Conservation (phyloP, 2,113 vertebrate species). For the Semicossyphus pulcher region DNA sequence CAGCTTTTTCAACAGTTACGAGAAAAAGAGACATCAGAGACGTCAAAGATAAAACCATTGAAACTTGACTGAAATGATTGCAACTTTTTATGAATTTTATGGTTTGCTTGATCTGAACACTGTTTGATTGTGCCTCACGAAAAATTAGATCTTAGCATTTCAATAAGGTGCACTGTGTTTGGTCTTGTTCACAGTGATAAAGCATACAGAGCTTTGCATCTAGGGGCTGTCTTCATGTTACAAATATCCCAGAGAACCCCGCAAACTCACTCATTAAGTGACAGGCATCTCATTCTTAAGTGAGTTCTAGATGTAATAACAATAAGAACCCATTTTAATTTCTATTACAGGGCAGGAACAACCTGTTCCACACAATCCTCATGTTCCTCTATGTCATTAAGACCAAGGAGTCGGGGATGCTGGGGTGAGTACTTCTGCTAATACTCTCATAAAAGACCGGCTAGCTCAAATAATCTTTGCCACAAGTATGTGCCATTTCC, state of each 20-base stretch:
- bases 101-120: too few relatives aligned
- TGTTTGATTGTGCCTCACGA: too few relatives aligned
- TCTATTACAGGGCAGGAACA: constrained; percentile 92
- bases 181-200: too few relatives aligned
- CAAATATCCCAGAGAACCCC: too few relatives aligned
- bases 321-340: constrained; percentile 13
- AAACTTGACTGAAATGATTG: too few relatives aligned
- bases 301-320: background rate
- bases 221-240: background rate
- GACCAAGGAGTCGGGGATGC: constrained; percentile 96
- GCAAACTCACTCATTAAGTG: background rate
- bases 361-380: constrained; percentile 96
- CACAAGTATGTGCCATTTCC: background rate
- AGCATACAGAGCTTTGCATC: background rate
- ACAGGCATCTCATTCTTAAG: background rate
- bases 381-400: constrained; percentile 98
- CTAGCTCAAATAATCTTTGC: background rate
- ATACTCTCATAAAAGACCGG: background rate
- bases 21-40: too few relatives aligned
- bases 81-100: too few relatives aligned
- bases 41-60: too few relatives aligned
- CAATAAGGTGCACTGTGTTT: too few relatives aligned
- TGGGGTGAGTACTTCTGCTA: constrained; percentile 87
- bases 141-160: too few relatives aligned
- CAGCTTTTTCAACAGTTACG: too few relatives aligned